A percentile compares a stretch with the other conserved stretches of the same genome.
phyloP scores from a whole-genome alignment of 1,140 invertebrate genomes.

The Leptonema lineaticorne region DNA sequence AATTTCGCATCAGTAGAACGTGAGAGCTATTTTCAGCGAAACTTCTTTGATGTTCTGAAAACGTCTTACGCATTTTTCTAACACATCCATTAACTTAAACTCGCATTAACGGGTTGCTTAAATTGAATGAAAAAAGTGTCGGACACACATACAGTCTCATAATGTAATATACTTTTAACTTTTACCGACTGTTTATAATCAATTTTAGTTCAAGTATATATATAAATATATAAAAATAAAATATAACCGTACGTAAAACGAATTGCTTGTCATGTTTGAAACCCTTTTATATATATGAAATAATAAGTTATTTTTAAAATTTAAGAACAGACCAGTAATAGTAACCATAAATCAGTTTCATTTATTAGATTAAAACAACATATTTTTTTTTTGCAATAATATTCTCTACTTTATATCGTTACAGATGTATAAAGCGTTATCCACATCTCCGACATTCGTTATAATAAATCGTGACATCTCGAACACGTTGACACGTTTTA shows the following conservation, averaged over 20 bases:
- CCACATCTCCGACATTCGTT: constrained; percentile 1
- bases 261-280: background rate
- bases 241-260: background rate
- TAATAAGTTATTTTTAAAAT: too few relatives aligned
- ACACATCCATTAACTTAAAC: background rate
- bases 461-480: constrained; percentile 29
- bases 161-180: background rate
- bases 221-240: background rate
- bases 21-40: background rate
- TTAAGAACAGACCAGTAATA: too few relatives aligned
- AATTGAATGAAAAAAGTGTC: background rate
- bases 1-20: background rate
- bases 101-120: background rate
- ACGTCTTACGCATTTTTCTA: background rate
- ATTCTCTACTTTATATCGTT: too few relatives aligned
- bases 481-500: constrained; percentile 31
- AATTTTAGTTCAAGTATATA: background rate
- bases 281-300: background rate
- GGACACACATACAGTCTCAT: background rate
- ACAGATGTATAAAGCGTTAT: too few relatives aligned
- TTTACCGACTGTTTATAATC: background rate
- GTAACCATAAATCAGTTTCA: too few relatives aligned
- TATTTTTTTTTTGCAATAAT: too few relatives aligned
- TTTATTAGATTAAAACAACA: too few relatives aligned
- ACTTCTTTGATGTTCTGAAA: background rate